phyloP scores from a whole-genome alignment of 2,797 vertebrate species.

The Xiphorhynchus erythropygius region DNA sequence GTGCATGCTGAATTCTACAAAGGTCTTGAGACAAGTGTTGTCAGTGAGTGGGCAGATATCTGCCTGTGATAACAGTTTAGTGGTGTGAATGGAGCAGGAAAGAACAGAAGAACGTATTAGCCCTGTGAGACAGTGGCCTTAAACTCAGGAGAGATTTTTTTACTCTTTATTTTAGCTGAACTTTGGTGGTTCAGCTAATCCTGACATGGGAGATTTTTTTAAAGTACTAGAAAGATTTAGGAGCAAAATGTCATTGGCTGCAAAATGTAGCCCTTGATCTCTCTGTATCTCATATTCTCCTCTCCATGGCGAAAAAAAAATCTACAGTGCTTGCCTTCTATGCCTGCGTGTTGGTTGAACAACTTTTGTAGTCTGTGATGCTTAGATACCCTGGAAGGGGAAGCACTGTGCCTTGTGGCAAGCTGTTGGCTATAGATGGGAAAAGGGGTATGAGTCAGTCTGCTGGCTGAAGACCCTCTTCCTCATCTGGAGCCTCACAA shows the following conservation, averaged over 20 bases:
- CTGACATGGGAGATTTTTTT: neutral
- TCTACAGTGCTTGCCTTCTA: accelerated
- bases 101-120: neutral
- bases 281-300: neutral
- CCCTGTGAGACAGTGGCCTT: neutral
- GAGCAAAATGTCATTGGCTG: neutral
- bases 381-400: neutral
- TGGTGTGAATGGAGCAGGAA: neutral
- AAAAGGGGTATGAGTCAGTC: neutral
- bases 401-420: neutral
- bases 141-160: neutral
- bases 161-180: neutral
- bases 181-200: neutral
- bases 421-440: accelerated
- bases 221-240: neutral
- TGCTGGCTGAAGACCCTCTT: neutral
- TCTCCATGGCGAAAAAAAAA: neutral
- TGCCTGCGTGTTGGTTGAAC: accelerated
- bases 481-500: neutral
- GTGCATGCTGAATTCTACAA: neutral
- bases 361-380: neutral
- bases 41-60: neutral
- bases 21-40: neutral
- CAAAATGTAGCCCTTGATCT: neutral
- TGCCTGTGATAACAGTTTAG: neutral